phyloP scores from a whole-genome alignment of 1,140 invertebrate species.

The Holcopasites calliopsidis region DNA sequence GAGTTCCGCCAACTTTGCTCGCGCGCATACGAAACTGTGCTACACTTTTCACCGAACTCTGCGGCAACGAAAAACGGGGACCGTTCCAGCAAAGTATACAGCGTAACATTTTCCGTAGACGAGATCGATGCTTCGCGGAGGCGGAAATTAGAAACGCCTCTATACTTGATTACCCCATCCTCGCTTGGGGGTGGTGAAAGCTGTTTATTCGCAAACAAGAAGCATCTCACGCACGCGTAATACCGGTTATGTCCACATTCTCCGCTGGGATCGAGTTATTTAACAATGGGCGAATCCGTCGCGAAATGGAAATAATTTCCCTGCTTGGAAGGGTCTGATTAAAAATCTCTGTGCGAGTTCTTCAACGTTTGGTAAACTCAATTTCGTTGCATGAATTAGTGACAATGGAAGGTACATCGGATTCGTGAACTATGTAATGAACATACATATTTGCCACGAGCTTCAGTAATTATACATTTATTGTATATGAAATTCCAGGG shows the following conservation, averaged over 20 bases:
- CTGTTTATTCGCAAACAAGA: not conserved
- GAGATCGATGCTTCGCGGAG: not conserved
- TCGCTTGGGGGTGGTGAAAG: not conserved
- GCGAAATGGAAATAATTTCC: constrained; percentile 13
- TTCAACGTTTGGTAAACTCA: too few relatives aligned
- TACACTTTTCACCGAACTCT: too few relatives aligned
- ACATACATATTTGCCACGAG: too few relatives aligned
- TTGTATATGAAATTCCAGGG: not conserved
- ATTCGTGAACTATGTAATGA: too few relatives aligned
- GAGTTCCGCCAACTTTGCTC: constrained; percentile 10
- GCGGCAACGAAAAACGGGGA: too few relatives aligned
- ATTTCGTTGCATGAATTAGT: too few relatives aligned
- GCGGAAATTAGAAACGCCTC: not conserved
- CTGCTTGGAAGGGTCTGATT: constrained; percentile 1
- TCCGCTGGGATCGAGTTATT: not conserved
- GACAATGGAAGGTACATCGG: too few relatives aligned
- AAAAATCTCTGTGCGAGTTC: not conserved
- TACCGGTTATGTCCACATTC: not conserved
- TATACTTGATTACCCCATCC: not conserved
- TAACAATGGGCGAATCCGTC: not conserved
- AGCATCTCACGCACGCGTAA: not conserved
- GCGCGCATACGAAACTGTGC: not conserved
- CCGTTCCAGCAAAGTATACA: too few relatives aligned
- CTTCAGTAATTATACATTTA: too few relatives aligned
- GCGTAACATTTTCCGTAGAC: too few relatives aligned